Evolutionary conservation across 2,888 invertebrate genomes (phyloP).

Genomic region (Diachrysia chrysitis): DNA sequence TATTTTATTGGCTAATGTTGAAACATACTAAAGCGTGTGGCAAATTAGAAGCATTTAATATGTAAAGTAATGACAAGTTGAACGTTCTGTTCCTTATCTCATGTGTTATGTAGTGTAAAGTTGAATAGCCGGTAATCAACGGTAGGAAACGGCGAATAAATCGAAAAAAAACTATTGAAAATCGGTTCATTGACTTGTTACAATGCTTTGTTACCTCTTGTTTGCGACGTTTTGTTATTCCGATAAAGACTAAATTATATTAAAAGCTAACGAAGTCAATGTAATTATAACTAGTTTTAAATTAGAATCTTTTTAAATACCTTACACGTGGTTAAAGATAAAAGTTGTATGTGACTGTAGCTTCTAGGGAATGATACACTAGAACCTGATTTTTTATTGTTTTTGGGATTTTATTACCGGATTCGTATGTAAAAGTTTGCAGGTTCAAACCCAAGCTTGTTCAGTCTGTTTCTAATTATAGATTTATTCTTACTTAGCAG

Average conservation of each 20-base stretch:
- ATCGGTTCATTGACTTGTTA: constrained; percentile 53
- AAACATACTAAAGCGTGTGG: no score
- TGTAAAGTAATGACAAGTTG: constrained; percentile 18
- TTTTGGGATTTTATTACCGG: neutral
- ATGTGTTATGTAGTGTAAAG: constrained; percentile 40
- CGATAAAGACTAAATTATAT: constrained; percentile 13
- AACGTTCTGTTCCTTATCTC: constrained; percentile 40
- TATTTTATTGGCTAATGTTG: no score
- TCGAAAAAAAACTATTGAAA: constrained; percentile 45
- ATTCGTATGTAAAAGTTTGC: neutral
- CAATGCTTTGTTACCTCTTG: constrained; percentile 32
- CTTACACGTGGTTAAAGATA: neutral
- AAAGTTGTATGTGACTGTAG: neutral
- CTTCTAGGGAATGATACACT: neutral
- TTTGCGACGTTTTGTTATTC: constrained; percentile 21
- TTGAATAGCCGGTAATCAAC: constrained; percentile 53
- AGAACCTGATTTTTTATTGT: neutral
- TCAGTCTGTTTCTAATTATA: no score
- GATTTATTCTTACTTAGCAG: no score
- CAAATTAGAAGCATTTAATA: constrained; percentile 8
- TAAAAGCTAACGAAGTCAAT: constrained; percentile 5
- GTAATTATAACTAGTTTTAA: neutral
- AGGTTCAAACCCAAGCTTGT: neutral
- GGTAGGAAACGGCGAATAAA: constrained; percentile 31
- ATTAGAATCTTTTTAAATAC: neutral